Conservation (phyloP, 2,797 vertebrate genomes). For the Ptychobarbus kaznakovi region DNA sequence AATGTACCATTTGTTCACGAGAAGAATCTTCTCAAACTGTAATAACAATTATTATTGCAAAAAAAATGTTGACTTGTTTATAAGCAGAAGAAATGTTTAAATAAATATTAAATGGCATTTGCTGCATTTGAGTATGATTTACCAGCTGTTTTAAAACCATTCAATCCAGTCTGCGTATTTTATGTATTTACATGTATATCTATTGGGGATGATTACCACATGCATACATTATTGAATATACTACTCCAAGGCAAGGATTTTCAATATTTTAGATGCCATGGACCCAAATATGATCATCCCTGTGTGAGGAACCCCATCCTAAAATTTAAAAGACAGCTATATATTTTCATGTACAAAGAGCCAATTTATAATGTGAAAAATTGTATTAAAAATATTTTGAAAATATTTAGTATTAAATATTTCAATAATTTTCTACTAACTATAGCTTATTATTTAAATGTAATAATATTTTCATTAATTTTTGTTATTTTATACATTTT, state of each 20-base stretch:
- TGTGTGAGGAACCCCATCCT: not conserved
- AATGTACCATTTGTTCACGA: not conserved
- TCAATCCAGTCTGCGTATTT: not conserved
- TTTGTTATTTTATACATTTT: not conserved
- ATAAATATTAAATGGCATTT: slow-evolving; percentile 25
- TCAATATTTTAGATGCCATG: not conserved
- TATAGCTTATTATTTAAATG: no score
- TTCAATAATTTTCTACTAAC: no score
- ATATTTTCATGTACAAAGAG: not conserved
- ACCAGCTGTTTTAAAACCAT: not conserved
- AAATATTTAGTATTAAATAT: not conserved
- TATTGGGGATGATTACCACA: not conserved
- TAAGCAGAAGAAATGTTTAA: not conserved
- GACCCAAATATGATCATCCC: not conserved
- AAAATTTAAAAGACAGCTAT: not conserved
- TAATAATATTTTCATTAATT: not conserved
- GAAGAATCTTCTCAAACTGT: slow-evolving; percentile 9
- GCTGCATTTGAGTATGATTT: not conserved
- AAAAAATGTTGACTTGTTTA: not conserved
- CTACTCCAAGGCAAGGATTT: not conserved
- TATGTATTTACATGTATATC: not conserved
- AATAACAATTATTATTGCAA: not conserved
- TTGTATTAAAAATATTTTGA: not conserved
- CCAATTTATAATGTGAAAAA: not conserved
- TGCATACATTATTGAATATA: not conserved